These are phyloP conservation scores for Ptilodon capucinus DNA, from an alignment of 2,888 invertebrate genomes.

Conservation along the genomic window DNA sequence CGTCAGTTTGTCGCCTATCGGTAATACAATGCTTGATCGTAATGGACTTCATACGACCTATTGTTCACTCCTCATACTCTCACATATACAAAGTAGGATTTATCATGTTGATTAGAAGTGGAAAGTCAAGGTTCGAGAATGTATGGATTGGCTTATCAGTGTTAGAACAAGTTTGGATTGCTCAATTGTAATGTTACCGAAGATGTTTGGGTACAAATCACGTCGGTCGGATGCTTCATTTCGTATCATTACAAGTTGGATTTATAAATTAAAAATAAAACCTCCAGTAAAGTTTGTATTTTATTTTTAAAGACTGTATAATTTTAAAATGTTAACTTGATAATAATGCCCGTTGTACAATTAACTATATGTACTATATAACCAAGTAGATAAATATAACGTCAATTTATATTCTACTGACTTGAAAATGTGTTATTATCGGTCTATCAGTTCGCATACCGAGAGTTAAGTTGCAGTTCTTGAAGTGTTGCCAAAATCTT, in stretches of 20 bases:
- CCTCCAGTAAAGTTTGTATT: too few relatives aligned
- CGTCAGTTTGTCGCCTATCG: constrained; percentile 34
- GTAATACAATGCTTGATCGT: constrained; percentile 52
- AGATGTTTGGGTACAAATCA: neutral
- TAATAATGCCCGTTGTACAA: too few relatives aligned
- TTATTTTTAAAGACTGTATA: too few relatives aligned
- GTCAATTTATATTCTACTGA: too few relatives aligned
- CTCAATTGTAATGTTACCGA: constrained; percentile 9
- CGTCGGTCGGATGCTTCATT: neutral
- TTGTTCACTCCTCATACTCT: constrained; percentile 42
- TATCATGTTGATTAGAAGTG: constrained; percentile 38
- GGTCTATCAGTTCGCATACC: too few relatives aligned
- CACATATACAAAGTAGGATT: constrained; percentile 32
- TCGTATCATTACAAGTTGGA: neutral
- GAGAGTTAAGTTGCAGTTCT: too few relatives aligned
- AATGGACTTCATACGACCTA: constrained; percentile 48
- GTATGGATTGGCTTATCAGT: constrained; percentile 18
- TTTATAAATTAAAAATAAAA: too few relatives aligned
- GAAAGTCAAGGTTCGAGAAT: constrained; percentile 23
- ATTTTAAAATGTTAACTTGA: too few relatives aligned
- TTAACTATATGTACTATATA: too few relatives aligned
- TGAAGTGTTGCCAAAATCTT: too few relatives aligned
- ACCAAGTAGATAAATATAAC: too few relatives aligned
- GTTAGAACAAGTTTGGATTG: constrained; percentile 13
- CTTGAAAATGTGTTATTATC: too few relatives aligned